Base-by-base conservation (phyloP, 2,888 invertebrate genomes). In the Eumerus sabulonum region DNA sequence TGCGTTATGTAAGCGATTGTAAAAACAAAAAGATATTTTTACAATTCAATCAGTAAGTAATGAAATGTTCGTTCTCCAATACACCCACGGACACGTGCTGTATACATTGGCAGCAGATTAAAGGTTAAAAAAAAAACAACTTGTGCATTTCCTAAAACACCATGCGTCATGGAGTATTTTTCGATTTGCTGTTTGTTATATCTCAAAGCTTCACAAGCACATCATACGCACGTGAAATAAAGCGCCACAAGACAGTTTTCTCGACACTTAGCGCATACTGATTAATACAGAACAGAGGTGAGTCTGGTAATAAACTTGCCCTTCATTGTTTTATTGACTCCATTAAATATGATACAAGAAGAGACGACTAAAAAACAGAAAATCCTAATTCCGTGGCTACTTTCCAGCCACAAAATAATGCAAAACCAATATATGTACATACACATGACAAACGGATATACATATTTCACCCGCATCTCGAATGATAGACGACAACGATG, bases 81-180 rank as follows among this genome's bases (percentile, higher is more conserved):
- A n/a, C 27, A 27, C 27, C 27, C 27, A 27, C 27, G 27, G 7
- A 4, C 27, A n/a, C 27, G 27, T 54, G 11, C 47, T 38, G n/a
- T 47, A 66, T 40, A 66, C 48, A 56, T 48, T n/a, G n/a, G 48
- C 27, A 66, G 48, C 17, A 54, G 48, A 17, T 35, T 71, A 53
- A 50, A 56, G 54, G 42, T 56, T 48, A 42, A 48, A 56, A 42
- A 62, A 54, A 40, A 42, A 48, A 56, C 35, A 62, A 54, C 19
- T 40, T 71, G 54, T 71, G 71, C 71, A 71, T 71, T 71, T 71
- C 62, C 71, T 62, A 71, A 71, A 71, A 71, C 71, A 71, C 54
- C 53, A 50, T 71, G 71, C 48, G 71, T 71, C 71, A 71, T 36
- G 18, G 11, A 16, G 35, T 68, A 68, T 42, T 53, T 70, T 14